phyloP scores from a whole-genome alignment of 2,797 vertebrate species.

The Jordanella pulchra region DNA sequence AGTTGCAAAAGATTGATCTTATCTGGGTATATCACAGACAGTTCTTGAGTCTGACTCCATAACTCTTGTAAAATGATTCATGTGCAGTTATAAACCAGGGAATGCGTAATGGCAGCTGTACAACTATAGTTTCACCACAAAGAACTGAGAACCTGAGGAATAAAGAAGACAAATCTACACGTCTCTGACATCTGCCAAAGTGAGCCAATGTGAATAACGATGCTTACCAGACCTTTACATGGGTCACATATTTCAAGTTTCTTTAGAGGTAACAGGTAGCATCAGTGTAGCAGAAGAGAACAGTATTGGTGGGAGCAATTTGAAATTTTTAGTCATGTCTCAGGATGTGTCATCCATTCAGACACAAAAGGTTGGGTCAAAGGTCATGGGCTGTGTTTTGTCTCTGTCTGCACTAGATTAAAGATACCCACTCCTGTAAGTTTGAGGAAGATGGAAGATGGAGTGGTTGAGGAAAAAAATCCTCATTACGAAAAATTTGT shows the following conservation, averaged over 20 bases:
- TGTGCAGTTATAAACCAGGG: constrained; percentile 33
- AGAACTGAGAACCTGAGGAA: constrained; percentile 43
- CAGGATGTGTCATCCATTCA: constrained; percentile 63
- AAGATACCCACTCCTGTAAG: constrained; percentile 15
- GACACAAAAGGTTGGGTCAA: constrained; percentile 56
- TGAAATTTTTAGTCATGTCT: constrained; percentile 46
- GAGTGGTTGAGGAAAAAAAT: background rate
- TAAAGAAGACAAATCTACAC: constrained; percentile 59
- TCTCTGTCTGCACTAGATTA: constrained; percentile 24
- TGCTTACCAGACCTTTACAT: constrained; percentile 40
- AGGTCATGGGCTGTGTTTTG: constrained; percentile 48
- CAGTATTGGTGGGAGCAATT: background rate
- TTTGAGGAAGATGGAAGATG: constrained; percentile 6
- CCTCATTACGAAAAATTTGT: too few relatives aligned
- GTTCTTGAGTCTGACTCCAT: constrained; percentile 2
- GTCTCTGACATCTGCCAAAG: constrained; percentile 53
- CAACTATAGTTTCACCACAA: constrained; percentile 49
- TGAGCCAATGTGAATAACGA: constrained; percentile 43
- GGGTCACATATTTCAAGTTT: constrained; percentile 64
- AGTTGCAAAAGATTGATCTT: constrained; percentile 6
- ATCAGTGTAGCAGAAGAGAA: constrained; percentile 11
- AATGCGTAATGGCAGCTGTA: constrained; percentile 48
- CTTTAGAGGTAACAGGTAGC: constrained; percentile 35
- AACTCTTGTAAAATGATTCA: constrained; percentile 38
- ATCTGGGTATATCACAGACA: constrained; percentile 12